phyloP scores from a whole-genome alignment of 2,113 vertebrate species.

The Marmota flaviventris region DNA sequence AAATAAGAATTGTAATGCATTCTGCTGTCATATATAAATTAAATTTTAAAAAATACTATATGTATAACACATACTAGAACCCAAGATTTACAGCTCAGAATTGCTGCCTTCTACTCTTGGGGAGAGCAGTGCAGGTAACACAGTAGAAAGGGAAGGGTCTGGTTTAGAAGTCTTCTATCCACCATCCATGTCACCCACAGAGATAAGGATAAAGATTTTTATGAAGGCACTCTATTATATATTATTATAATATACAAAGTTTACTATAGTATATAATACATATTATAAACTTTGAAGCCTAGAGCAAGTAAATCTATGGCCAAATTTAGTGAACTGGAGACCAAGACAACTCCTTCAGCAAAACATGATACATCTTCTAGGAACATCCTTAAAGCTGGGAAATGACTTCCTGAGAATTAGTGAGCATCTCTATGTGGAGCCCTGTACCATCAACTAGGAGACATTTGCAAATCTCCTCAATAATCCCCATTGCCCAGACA shows the following conservation, averaged over 20 bases:
- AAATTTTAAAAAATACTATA: no score
- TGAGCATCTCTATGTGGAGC: fast-evolving
- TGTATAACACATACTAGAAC: fast-evolving
- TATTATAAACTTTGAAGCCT: background rate
- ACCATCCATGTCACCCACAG: background rate
- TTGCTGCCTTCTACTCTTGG: background rate
- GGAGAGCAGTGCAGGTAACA: background rate
- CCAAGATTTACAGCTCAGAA: background rate
- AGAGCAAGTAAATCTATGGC: background rate
- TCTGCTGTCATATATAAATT: no score
- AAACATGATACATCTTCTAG: background rate
- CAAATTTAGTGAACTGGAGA: background rate
- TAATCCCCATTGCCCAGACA: background rate
- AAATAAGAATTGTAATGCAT: no score
- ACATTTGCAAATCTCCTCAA: background rate
- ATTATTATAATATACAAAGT: no score
- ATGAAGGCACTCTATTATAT: background rate
- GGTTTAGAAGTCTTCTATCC: background rate
- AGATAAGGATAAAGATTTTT: background rate
- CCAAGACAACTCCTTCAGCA: background rate
- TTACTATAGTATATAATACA: background rate
- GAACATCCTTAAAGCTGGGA: background rate
- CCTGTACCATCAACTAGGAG: background rate
- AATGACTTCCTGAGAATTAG: background rate
- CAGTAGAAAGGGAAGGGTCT: background rate